A percentile compares a stretch with the other conserved stretches of the same genome.
These are phyloP conservation scores for Naso thynnoides DNA, from an alignment of 2,797 vertebrate species.

Conservation along the genomic window DNA sequence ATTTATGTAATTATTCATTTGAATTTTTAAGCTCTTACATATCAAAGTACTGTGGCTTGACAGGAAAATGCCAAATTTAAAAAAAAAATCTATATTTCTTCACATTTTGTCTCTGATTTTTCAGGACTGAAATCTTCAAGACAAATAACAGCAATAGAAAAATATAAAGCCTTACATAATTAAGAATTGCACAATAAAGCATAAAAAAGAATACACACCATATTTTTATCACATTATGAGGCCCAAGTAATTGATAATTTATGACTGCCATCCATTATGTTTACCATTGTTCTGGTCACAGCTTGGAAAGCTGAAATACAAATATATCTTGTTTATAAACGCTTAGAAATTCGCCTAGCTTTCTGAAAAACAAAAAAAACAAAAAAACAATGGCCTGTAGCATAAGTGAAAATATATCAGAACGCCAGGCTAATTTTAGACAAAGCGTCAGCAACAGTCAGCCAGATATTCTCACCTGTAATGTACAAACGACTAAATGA, in stretches of 20 bases:
- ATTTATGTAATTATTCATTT: not conserved
- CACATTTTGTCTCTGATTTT: conserved; percentile 1
- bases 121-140: not conserved
- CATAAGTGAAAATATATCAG: conserved; percentile 4
- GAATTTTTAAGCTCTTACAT: not conserved
- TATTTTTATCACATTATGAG: not conserved
- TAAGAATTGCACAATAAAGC: too few relatives aligned
- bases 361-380: too few relatives aligned
- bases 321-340: conserved; percentile 30
- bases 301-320: conserved; percentile 15
- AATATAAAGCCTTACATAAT: conserved; percentile 24
- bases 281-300: conserved; percentile 17
- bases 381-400: conserved; percentile 11
- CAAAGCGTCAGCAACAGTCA: not conserved
- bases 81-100: not conserved
- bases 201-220: conserved; percentile 4
- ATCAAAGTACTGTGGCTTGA: not conserved
- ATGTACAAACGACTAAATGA: not conserved
- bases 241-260: conserved; percentile 45
- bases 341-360: conserved; percentile 14
- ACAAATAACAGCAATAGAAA: conserved; percentile 30
- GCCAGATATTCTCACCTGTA: not conserved
- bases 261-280: conserved; percentile 37
- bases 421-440: not conserved
- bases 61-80: not conserved